phyloP scores from a whole-genome alignment of 2,113 vertebrate species.

The Raphicerus campestris region DNA sequence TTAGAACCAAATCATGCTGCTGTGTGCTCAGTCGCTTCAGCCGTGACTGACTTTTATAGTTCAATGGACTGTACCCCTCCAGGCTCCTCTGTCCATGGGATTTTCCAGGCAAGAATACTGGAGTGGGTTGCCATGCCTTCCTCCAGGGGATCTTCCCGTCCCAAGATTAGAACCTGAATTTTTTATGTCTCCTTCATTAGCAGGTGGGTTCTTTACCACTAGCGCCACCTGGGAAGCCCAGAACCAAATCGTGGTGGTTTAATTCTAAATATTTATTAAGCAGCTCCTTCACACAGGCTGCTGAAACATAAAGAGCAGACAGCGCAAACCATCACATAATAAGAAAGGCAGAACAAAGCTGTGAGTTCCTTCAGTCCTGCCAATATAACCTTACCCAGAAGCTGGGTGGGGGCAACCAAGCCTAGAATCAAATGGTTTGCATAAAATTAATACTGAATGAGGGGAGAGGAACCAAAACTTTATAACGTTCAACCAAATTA shows the following conservation, averaged over 20 bases:
- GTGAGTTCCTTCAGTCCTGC: not conserved
- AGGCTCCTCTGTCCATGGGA: not conserved
- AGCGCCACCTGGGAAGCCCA: not conserved
- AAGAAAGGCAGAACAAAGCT: not conserved
- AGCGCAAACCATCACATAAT: not conserved
- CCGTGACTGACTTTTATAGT: not conserved
- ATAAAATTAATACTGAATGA: not conserved
- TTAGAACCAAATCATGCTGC: not conserved
- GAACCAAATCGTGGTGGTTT: not conserved
- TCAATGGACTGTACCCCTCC: not conserved
- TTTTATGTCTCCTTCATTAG: not conserved
- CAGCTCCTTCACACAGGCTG: not conserved
- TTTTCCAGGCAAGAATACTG: not conserved
- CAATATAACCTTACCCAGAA: not conserved
- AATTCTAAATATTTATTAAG: not conserved
- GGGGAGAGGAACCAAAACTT: not conserved
- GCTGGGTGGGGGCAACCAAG: accelerated
- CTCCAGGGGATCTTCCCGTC: not conserved
- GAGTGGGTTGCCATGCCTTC: not conserved
- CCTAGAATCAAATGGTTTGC: not conserved
- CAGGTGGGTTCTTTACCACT: not conserved
- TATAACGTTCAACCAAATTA: not conserved
- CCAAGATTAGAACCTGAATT: not conserved
- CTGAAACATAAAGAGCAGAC: not conserved
- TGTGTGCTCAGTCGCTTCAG: not conserved